Conservation (phyloP, 1,140 invertebrate genomes). For the Phthorimaea operculella region DNA sequence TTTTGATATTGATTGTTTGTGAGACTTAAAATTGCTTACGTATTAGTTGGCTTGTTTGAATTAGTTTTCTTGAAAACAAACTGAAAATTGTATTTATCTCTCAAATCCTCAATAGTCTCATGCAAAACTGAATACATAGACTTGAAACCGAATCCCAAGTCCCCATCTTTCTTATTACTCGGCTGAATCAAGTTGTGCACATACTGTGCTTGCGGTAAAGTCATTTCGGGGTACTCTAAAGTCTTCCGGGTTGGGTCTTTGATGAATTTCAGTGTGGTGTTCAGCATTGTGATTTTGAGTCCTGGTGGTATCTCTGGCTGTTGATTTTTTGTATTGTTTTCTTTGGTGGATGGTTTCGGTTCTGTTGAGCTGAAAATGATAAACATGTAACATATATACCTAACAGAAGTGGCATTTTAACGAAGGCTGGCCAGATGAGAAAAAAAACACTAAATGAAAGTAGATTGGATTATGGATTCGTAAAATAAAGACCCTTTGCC, state of each 20-base stretch:
- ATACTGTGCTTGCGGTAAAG: conserved; percentile 14
- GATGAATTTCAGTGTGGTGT: conserved; percentile 28
- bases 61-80: not conserved
- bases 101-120: conserved; percentile 22
- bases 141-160: conserved; percentile 12
- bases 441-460: no score
- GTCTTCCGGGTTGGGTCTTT: conserved; percentile 18
- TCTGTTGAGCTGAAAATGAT: no score
- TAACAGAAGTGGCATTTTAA: no score
- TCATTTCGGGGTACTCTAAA: conserved; percentile 28
- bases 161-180: not conserved
- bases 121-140: conserved; percentile 20
- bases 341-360: no score
- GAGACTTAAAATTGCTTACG: no score
- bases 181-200: conserved; percentile 16
- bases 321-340: not conserved
- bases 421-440: no score
- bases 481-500: no score
- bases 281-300: conserved; percentile 27
- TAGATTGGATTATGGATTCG: no score
- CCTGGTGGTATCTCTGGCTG: conserved; percentile 7
- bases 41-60: not conserved
- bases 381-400: no score
- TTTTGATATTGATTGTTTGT: no score
- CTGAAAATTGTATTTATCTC: conserved; percentile 18